Evolutionary conservation across 2,113 vertebrate species (phyloP).

Genomic region (Lota lota): DNA sequence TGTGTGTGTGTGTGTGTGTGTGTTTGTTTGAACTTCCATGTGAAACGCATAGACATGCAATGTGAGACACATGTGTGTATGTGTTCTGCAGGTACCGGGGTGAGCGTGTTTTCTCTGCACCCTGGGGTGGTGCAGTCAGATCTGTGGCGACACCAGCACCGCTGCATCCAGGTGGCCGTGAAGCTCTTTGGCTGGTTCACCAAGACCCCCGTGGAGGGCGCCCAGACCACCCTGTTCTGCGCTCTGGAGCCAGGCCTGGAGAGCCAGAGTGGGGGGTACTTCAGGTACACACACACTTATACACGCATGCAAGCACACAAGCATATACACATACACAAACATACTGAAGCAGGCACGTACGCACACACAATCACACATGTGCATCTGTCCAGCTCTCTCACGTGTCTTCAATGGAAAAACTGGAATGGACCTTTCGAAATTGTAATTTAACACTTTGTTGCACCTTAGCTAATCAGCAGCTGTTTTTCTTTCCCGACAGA

Average conservation of each 20-base stretch:
- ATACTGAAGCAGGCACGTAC: too few species aligned
- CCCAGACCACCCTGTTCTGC: constrained; percentile 76
- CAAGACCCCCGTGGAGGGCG: constrained; percentile 73
- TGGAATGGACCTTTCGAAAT: too few species aligned
- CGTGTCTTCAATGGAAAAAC: too few species aligned
- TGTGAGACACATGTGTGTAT: not conserved
- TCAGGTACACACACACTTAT: constrained; percentile 59
- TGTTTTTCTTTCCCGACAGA: too few species aligned
- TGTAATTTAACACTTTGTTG: too few species aligned
- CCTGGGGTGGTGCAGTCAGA: constrained; percentile 77
- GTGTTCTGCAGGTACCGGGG: constrained; percentile 60
- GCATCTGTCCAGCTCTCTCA: too few species aligned
- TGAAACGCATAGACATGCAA: too few species aligned
- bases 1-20: not conserved
- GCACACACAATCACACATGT: too few species aligned
- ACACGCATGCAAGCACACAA: not conserved
- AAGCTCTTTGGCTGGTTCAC: constrained; percentile 68
- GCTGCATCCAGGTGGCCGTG: constrained; percentile 62
- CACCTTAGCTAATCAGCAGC: too few species aligned
- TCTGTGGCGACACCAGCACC: constrained; percentile 71
- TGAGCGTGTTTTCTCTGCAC: constrained; percentile 74
- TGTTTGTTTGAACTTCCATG: too few species aligned
- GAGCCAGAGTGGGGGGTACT: constrained; percentile 67
- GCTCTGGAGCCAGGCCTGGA: constrained; percentile 72
- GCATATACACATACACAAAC: not conserved